Percentiles rank a stretch among this genome's conserved stretches.
These are phyloP conservation scores for Pipistrellus pipistrellus DNA, from an alignment of 2,797 vertebrate genomes.

Conservation along the genomic window DNA sequence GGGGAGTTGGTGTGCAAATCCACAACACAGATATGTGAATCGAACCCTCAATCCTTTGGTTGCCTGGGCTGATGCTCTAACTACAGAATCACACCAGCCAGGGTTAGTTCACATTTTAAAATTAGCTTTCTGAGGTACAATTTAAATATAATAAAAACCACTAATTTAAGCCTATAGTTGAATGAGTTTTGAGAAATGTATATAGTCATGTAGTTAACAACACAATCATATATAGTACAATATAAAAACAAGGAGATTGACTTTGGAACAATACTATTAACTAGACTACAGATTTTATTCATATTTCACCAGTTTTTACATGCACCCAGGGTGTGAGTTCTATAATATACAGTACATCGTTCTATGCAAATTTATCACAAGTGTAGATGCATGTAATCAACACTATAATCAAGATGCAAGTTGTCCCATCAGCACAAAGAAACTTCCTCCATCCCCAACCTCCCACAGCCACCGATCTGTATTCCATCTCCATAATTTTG, in stretches of 20 bases:
- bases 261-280: background rate
- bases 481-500: background rate
- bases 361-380: background rate
- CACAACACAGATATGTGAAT: too few relatives aligned
- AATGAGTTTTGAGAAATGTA: background rate
- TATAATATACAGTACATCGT: background rate
- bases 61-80: too few relatives aligned
- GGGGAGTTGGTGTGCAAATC: too few relatives aligned
- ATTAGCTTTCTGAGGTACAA: background rate
- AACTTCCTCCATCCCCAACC: background rate
- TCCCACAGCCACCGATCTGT: background rate
- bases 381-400: background rate
- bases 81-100: too few relatives aligned
- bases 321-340: background rate
- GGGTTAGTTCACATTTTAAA: background rate
- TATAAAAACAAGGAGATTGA: constrained; percentile 9
- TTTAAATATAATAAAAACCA: background rate
- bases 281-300: background rate
- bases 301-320: background rate
- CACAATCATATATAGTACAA: background rate
- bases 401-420: background rate
- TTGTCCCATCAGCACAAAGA: background rate
- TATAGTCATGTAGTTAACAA: background rate
- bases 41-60: too few relatives aligned
- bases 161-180: background rate